These are phyloP conservation scores for Chrysoperla carnea DNA, from an alignment of 1,140 invertebrate genomes.

Conservation along the genomic window DNA sequence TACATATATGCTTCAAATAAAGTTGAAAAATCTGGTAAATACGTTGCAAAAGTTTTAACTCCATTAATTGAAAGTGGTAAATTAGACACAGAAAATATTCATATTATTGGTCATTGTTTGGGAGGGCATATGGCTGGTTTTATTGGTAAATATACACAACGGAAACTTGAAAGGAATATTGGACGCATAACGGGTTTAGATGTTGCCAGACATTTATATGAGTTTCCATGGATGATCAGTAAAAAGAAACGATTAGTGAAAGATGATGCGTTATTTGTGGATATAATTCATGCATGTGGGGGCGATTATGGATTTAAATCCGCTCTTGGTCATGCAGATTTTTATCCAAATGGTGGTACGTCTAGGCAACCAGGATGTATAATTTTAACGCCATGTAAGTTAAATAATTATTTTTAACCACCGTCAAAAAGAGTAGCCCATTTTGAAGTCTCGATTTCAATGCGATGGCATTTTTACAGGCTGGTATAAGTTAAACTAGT, in stretches of 20 bases:
- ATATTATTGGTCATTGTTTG: conserved; percentile 70
- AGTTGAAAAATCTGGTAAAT: no score
- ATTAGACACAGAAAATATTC: conserved; percentile 26
- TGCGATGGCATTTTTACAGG: no score
- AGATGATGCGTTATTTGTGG: conserved; percentile 49
- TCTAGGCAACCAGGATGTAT: conserved; percentile 54
- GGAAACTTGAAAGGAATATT: conserved; percentile 25
- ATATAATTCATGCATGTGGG: conserved; percentile 51
- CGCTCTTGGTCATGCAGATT: conserved; percentile 55
- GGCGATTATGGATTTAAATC: conserved; percentile 39
- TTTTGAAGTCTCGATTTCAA: no score
- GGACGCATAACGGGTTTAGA: conserved; percentile 50
- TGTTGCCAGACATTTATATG: conserved; percentile 49
- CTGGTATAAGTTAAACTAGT: no score
- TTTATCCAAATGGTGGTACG: conserved; percentile 64
- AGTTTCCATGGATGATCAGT: conserved; percentile 21
- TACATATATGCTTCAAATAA: no score
- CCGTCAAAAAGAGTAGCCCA: no score
- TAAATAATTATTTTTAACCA: not conserved
- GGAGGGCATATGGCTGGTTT: conserved; percentile 70
- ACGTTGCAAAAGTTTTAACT: no score
- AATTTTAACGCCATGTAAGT: conserved; percentile 19
- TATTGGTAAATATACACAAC: conserved; percentile 33
- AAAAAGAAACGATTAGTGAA: conserved; percentile 33
- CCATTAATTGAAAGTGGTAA: no score